Evolutionary conservation across 2,113 vertebrate genomes (phyloP), one percentile per base, ranked within the genome.

Genomic region (Saccopteryx bilineata): DNA sequence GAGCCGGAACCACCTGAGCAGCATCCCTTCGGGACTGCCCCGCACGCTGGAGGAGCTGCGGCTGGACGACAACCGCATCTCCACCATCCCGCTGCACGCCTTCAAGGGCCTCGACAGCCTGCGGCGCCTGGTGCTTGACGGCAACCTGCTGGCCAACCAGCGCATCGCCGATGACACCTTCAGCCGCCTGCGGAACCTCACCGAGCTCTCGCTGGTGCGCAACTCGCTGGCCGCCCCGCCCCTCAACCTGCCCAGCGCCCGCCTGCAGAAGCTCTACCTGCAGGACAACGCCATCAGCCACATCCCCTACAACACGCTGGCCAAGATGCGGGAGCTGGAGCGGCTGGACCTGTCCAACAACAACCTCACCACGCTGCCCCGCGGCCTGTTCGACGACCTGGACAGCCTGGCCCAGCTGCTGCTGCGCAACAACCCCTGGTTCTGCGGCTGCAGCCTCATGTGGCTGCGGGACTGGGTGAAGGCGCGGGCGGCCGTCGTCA

Each of bases 141-240:
- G 99, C 5, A 99, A 99, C 97, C 99, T 99, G 33, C 92, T 99
- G 98, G 99, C 99, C 75, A 99, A 99, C 98, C 99, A 99, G 94
- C 99, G 99, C 81, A 99, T 99, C 26, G 99, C 99, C 0, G 99
- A 99, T 24, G 99, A 99, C 97, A 99, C 99, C 90, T 99, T 99
- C 98, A 99, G 99, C 91, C 99, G 99, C 10, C 97, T 99, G 63
- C 98, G 98, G 75, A 99, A 99, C 98, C 98, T 99, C 75, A 99
- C 99, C 0, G 99, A 99, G 96, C 98, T 99, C 24, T 99, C 99
- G 0, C 69, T 99, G 15, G 99, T 99, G 0, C 99, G 99, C 5
- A 99, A 99, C 96, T 99, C 99, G 0, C 96, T 99, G 46, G 99
- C 99, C 0, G 99, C 99, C 0, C 99, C 99, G 0, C 99, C 99